Conservation (phyloP, 2,888 invertebrate genomes). For the Oscheius onirici region DNA sequence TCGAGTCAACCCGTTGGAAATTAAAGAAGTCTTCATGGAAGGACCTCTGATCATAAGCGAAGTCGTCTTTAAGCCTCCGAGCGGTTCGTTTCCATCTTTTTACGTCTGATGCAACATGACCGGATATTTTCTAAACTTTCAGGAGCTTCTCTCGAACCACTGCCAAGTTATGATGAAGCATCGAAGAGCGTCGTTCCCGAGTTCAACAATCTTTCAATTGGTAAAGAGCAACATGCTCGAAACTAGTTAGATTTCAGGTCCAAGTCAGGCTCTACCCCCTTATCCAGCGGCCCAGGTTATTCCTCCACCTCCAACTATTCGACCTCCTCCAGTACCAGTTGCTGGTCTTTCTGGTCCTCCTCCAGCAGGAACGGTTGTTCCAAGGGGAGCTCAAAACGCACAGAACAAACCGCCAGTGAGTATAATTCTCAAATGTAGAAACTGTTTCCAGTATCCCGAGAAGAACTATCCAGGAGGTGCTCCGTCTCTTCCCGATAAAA, state of each 20-base stretch:
- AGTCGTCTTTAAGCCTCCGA: conserved; percentile 32
- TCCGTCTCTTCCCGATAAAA: conserved; percentile 15
- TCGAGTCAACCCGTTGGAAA: conserved; percentile 30
- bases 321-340: not conserved
- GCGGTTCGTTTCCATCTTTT: conserved; percentile 7
- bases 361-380: conserved; percentile 27
- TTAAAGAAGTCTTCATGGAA: conserved; percentile 31
- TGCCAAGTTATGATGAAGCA: conserved; percentile 29
- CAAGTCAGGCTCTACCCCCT: not conserved
- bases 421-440: not conserved
- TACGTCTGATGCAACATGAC: not conserved
- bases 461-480: conserved; percentile 21
- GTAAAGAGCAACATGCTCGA: not conserved
- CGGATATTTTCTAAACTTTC: not conserved
- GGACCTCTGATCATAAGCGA: conserved; percentile 27
- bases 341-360: conserved; percentile 3
- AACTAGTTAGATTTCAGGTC: not conserved
- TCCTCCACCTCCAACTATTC: conserved; percentile 11
- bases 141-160: conserved; percentile 32
- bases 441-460: conserved; percentile 5
- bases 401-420: not conserved
- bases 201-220: conserved; percentile 16
- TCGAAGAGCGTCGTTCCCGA: conserved; percentile 20
- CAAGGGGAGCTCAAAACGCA: not conserved
- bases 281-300: not conserved